Evolutionary conservation across 2,888 invertebrate genomes (phyloP).

Genomic region (Pheosia gnoma): DNA sequence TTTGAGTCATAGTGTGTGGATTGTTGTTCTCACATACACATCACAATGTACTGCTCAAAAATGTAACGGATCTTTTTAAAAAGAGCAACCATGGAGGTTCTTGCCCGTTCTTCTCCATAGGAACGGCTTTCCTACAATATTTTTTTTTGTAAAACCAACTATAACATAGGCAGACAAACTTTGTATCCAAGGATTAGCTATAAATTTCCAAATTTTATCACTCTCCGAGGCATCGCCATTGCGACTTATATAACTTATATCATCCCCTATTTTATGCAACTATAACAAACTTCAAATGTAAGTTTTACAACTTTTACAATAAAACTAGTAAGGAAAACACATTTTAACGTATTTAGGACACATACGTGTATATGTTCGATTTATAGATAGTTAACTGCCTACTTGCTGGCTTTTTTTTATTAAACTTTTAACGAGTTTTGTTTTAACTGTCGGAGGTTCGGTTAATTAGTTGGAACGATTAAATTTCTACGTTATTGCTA

Average conservation of each 20-base stretch:
- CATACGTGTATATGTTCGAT: slow-evolving; percentile 42
- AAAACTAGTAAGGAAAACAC: slow-evolving; percentile 19
- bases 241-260: neutral
- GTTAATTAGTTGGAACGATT: slow-evolving; percentile 75
- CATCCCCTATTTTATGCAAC: slow-evolving; percentile 6
- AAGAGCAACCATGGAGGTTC: too few species aligned
- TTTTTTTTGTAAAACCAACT: too few species aligned
- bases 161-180: neutral
- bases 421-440: slow-evolving; percentile 70
- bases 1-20: neutral
- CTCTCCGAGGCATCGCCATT: neutral
- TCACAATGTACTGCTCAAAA: too few species aligned
- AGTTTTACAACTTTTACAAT: slow-evolving; percentile 27
- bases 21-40: neutral
- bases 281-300: slow-evolving; percentile 7
- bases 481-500: slow-evolving; percentile 56
- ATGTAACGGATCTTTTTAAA: too few species aligned
- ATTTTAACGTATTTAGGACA: slow-evolving; percentile 4
- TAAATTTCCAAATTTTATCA: slow-evolving; percentile 4
- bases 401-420: slow-evolving; percentile 49
- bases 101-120: too few species aligned
- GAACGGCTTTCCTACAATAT: too few species aligned
- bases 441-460: slow-evolving; percentile 62
- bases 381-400: slow-evolving; percentile 58
- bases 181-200: neutral